phyloP scores from a whole-genome alignment of 2,113 vertebrate genomes.

The Smithornis capensis region DNA sequence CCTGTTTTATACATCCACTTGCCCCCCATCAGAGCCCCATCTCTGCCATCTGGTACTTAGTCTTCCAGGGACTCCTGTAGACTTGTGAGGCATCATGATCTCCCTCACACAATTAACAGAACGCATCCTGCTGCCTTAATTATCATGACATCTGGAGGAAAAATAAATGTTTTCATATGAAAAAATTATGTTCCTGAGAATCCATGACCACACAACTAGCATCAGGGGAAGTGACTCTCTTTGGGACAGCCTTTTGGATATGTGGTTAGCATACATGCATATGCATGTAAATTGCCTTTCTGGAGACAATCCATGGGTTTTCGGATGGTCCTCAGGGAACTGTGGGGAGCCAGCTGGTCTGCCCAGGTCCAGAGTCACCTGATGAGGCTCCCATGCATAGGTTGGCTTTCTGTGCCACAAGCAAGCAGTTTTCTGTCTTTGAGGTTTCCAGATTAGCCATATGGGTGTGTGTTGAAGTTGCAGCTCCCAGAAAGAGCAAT shows the following conservation, averaged over 20 bases:
- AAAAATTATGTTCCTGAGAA: slow-evolving; percentile 25
- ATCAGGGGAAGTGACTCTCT: background rate
- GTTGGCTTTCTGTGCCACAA: background rate
- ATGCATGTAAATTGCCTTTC: background rate
- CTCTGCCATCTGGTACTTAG: background rate
- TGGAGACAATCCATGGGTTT: background rate
- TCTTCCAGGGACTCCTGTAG: background rate
- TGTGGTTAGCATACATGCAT: background rate
- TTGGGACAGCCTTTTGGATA: background rate
- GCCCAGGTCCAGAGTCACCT: background rate
- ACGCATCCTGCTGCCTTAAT: background rate
- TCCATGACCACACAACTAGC: background rate
- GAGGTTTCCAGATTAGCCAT: background rate
- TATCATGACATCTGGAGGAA: background rate
- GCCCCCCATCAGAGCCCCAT: background rate
- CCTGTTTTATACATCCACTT: background rate
- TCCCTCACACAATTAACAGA: background rate
- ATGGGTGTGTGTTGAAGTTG: background rate
- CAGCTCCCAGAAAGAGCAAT: background rate
- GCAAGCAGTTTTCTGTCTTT: background rate
- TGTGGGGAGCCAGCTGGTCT: background rate
- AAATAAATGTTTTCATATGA: slow-evolving; percentile 10
- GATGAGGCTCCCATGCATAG: background rate
- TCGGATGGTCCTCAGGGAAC: background rate
- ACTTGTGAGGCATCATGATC: background rate